Evolutionary conservation across 2,113 vertebrate species (phyloP), one percentile per base, ranked within the genome.

Genomic region (Nycticorax nycticorax): DNA sequence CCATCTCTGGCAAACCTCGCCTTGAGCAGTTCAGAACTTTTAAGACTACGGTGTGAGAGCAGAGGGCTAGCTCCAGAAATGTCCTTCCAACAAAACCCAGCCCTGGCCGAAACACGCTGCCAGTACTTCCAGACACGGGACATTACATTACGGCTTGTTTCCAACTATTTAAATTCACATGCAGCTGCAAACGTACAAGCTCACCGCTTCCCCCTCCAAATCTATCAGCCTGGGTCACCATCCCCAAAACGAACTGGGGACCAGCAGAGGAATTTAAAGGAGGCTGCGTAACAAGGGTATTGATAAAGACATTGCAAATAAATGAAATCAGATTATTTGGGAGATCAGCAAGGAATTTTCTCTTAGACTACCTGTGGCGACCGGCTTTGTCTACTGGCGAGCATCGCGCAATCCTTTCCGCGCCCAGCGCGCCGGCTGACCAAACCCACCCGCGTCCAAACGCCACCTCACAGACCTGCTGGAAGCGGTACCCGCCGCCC

Each of bases 1-100:
- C 1, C 3, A 27, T 1, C 23, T 85, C n/a, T 33, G 16, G 50
- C 33, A 84, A 69, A 71, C 37, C 22, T 8, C 0, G 0, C 9
- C 12, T 64, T 55, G 9, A 8, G 13, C 69, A 85, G 13, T 33
- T 37, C 5, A 4, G 3, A 14, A 14, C 14, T 45, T 87, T 69
- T 62, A 9, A 19, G 84, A 39, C 9, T 20, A 23, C 0, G 3
- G n/a, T 2, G 3, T 14, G 16, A 83, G 23, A 45, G 20, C 23
- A 79, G 13, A 45, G 14, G n/a, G 48, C 22, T n/a, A n/a, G n/a
- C n/a, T n/a, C n/a, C n/a, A n/a, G n/a, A n/a, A n/a, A 82, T 2
- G 43, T 0, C 9, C 26, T 4, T 43, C 16, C 27, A 53, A 32
- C 22, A 63, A 69, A 66, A 32, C 9, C 39, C 39, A 4, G 22